Conservation (phyloP, 2,113 vertebrate genomes). For the Peromyscus leucopus region DNA sequence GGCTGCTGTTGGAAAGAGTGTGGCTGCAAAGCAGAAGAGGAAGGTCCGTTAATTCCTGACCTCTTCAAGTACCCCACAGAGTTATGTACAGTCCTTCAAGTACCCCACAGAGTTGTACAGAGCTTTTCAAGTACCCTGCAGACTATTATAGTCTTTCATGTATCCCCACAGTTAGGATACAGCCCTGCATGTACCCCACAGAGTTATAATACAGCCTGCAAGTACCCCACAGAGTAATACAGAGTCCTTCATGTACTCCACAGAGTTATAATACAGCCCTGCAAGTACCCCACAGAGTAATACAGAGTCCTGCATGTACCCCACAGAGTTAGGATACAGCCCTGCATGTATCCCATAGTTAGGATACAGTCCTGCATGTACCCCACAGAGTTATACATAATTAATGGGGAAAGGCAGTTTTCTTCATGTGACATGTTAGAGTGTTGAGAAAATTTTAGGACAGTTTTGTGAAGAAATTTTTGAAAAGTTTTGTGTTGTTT, state of each 20-base stretch:
- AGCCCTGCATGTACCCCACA: neutral
- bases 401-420: neutral
- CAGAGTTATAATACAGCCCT: neutral
- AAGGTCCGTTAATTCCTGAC: neutral
- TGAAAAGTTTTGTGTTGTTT: neutral
- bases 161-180: neutral
- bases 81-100: neutral
- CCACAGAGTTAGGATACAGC: neutral
- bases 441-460: neutral
- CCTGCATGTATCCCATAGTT: neutral
- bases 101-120: neutral
- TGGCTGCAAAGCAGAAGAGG: neutral
- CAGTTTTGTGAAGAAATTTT: slow-evolving; percentile 7
- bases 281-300: neutral
- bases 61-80: neutral
- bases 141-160: neutral
- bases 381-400: neutral
- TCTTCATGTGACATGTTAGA: neutral
- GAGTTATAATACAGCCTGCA: neutral
- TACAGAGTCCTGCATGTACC: neutral
- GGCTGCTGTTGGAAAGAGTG: neutral
- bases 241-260: neutral
- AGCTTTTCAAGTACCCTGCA: neutral
- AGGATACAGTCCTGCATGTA: neutral
- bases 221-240: neutral